Conservation (phyloP, 1,140 invertebrate genomes). For the Neuroterus valhalla region DNA sequence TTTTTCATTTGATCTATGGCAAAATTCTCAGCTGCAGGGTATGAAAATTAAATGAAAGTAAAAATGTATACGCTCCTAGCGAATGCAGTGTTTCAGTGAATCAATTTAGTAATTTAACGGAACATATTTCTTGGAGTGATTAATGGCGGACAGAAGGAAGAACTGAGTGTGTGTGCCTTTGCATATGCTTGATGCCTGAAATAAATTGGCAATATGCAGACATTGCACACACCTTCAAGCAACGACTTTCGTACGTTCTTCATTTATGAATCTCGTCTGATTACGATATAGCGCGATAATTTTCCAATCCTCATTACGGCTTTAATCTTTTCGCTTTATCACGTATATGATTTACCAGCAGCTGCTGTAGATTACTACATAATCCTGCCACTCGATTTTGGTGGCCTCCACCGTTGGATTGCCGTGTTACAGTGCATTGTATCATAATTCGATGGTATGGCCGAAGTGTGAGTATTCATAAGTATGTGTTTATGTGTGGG, state of each 20-base stretch:
- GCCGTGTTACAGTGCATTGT: constrained; percentile 39
- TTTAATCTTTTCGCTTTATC: constrained; percentile 66
- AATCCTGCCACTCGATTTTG: constrained; percentile 59
- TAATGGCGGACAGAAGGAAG: background rate
- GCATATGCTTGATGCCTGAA: constrained; percentile 1
- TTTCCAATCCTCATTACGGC: constrained; percentile 55
- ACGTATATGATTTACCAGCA: constrained; percentile 62
- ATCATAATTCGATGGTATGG: constrained; percentile 28
- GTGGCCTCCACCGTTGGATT: constrained; percentile 35
- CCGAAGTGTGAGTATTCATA: background rate
- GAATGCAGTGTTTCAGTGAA: background rate
- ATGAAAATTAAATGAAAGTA: too few species aligned
- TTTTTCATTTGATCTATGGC: too few species aligned
- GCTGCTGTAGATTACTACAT: constrained; percentile 56
- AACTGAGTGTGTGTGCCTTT: too few species aligned
- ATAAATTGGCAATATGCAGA: constrained; percentile 16
- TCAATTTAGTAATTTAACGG: constrained; percentile 5
- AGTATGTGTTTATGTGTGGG: constrained; percentile 38
- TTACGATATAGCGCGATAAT: constrained; percentile 51
- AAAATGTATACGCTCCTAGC: too few species aligned
- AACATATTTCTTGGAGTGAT: constrained; percentile 2
- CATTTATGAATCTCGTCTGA: constrained; percentile 53
- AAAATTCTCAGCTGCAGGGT: too few species aligned
- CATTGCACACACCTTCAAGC: background rate
- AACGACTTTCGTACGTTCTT: constrained; percentile 27